A percentile compares a stretch with the other conserved stretches of the same genome.
Evolutionary conservation across 1,140 invertebrate genomes (phyloP).

Genomic region (Pissodes strobi): DNA sequence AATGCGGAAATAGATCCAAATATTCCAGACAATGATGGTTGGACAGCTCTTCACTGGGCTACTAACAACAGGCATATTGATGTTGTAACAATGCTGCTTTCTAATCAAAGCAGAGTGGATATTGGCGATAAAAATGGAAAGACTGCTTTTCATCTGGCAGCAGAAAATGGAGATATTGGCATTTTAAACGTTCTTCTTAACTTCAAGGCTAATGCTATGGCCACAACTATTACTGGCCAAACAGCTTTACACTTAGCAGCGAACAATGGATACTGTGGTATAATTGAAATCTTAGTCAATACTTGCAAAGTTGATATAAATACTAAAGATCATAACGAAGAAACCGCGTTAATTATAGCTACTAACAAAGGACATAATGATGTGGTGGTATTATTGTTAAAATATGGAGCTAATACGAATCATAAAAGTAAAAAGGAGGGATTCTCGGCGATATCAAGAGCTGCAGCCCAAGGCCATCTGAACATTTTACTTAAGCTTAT

Average conservation of each 20-base stretch:
- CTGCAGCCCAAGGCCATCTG: background rate
- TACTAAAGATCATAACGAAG: background rate
- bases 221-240: background rate
- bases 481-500: background rate
- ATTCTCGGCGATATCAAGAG: background rate
- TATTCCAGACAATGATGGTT: background rate
- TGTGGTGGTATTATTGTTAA: background rate
- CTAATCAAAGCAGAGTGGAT: slow-evolving; percentile 24
- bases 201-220: slow-evolving; percentile 20
- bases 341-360: background rate
- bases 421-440: background rate
- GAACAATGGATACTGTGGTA: background rate
- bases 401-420: background rate
- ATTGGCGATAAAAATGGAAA: background rate
- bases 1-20: background rate
- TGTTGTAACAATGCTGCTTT: slow-evolving; percentile 27
- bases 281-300: background rate
- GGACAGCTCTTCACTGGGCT: slow-evolving; percentile 1
- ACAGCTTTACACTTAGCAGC: background rate
- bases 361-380: background rate
- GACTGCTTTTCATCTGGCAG: slow-evolving; percentile 32
- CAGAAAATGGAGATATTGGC: slow-evolving; percentile 21
- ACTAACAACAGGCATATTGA: slow-evolving; percentile 1
- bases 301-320: background rate
- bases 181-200: slow-evolving; percentile 33